Base-by-base conservation (phyloP, 2,888 invertebrate species). In the Apamea sordens region DNA sequence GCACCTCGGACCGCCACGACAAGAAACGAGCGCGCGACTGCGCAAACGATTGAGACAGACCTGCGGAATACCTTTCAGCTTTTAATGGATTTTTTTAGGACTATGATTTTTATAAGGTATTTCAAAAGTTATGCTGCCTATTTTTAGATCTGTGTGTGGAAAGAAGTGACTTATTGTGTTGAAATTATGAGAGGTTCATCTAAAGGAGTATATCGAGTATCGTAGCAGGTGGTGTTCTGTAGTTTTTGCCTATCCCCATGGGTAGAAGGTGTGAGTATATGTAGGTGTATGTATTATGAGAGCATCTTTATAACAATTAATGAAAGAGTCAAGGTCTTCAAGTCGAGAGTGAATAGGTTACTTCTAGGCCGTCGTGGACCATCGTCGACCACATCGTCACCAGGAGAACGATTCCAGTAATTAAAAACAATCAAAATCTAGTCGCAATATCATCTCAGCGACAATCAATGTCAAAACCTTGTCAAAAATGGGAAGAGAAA, bases 21-120 rank as follows among this genome's bases (percentile, higher is more conserved):
- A 85, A 80, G 65, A 76, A 65, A 67, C 13, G n/a, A 61, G 59
- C 77, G 59, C 73, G 77, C 75, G 71, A 82, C 65, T 76, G 73
- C 59, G 83, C 80, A 76, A 76, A 73, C 68, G 72, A 84, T 85
- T 84, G 61, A 80, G 73, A 80, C 73, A 44, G 67, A 80, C 80
- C 61, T 85, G 36, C 15, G 44, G 28, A 77, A 84, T 70, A 63
- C 24, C 47, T 67, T 44, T 70, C 7, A 13, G 8, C 24, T 74
- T 70, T 36, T 59, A 82, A 73, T 59, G 21, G 44, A 15, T 65
- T 61, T 77, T 73, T 84, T 21, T 53, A 56, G 44, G 11, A 28
- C 36, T 3, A 36, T 83, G 18, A 41, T 59, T 56, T 59, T 44
- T 13, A 3, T 21, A 15, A 10, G 15, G 36, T 28, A 53, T 13